These are phyloP conservation scores for Stictonetta naevosa DNA, from an alignment of 2,113 vertebrate species.

Conservation along the genomic window DNA sequence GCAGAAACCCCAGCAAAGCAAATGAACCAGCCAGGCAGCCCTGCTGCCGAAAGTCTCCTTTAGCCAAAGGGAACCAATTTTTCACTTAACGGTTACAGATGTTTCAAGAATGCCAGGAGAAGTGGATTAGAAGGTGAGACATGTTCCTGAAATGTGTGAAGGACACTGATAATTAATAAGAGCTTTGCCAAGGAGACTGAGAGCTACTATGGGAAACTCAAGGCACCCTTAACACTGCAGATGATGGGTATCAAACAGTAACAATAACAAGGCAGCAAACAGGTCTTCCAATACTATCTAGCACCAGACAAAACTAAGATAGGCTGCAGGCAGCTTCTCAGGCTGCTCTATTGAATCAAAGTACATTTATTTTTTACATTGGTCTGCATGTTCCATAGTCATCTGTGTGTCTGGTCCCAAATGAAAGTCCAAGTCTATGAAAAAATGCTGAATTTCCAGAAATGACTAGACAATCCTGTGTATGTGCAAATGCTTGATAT, in stretches of 20 bases:
- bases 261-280: not conserved
- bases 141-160: not conserved
- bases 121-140: not conserved
- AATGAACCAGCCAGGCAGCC: not conserved
- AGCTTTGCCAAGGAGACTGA: not conserved
- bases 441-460: not conserved
- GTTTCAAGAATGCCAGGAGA: fast-evolving
- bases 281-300: not conserved
- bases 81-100: not conserved
- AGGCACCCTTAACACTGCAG: not conserved
- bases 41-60: not conserved
- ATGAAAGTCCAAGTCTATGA: too few relatives aligned
- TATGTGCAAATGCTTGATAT: not conserved
- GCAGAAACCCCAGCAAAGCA: fast-evolving
- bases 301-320: not conserved
- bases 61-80: not conserved
- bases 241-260: not conserved
- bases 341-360: not conserved
- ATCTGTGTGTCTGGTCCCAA: not conserved
- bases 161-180: not conserved
- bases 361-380: not conserved
- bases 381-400: not conserved
- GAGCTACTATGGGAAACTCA: not conserved
- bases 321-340: not conserved
- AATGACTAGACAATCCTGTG: not conserved